phyloP scores from a whole-genome alignment of 2,113 vertebrate species.

The Murina feae region DNA sequence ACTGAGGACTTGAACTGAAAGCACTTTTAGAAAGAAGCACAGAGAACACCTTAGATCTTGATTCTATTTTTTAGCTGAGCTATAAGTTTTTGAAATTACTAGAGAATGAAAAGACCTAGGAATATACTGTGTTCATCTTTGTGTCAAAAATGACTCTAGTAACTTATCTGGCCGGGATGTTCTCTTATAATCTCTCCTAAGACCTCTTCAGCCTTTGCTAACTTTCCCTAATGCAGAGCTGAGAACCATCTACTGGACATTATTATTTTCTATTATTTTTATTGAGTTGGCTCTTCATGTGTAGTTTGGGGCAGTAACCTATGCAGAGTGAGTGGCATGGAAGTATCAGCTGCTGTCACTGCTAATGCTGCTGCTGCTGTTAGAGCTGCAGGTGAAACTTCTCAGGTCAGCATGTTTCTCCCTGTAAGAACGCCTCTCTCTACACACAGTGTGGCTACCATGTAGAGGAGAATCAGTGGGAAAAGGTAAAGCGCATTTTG shows the following conservation, averaged over 20 bases:
- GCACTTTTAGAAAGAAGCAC: neutral
- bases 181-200: neutral
- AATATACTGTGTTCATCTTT: neutral
- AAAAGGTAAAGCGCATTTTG: neutral
- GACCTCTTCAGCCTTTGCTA: neutral
- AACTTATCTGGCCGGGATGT: neutral
- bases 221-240: neutral
- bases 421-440: neutral
- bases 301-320: neutral
- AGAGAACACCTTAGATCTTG: neutral
- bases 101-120: neutral
- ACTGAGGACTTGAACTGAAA: neutral
- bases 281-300: neutral
- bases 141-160: neutral
- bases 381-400: neutral
- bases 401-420: neutral
- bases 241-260: neutral
- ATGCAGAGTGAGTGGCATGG: neutral
- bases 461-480: neutral
- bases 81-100: neutral
- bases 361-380: neutral
- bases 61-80: neutral
- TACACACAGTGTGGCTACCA: neutral
- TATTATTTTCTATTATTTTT: neutral
- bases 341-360: neutral